phyloP scores from a whole-genome alignment of 2,797 vertebrate genomes.

The Gallinago stenura region DNA sequence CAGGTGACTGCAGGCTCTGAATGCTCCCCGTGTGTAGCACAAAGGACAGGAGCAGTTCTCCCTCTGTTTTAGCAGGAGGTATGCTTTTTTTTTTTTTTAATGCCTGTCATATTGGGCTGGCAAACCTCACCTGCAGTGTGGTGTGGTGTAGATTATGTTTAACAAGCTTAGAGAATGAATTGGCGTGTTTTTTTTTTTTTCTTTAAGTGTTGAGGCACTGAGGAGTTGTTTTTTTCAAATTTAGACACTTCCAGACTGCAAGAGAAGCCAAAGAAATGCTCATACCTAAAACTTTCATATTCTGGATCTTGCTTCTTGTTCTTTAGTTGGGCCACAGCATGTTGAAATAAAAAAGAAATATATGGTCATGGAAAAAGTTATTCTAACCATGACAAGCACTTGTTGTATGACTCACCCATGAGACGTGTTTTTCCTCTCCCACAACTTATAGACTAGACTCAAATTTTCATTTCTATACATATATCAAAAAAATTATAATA shows the following conservation, averaged over 20 bases:
- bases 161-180: not conserved
- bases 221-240: not conserved
- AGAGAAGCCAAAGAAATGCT: not conserved
- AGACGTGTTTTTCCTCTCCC: not conserved
- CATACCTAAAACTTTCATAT: rapidly evolving
- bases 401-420: not conserved
- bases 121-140: not conserved
- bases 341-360: not conserved
- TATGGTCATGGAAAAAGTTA: not conserved
- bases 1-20: not conserved
- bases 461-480: not conserved
- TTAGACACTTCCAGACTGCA: not conserved
- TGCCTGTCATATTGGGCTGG: not conserved
- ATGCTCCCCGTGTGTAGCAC: not conserved
- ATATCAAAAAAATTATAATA: not conserved
- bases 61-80: not conserved
- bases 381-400: not conserved
- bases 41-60: not conserved
- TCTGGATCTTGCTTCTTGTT: not conserved
- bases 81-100: not conserved
- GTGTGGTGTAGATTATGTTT: not conserved
- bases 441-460: not conserved
- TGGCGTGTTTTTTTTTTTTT: not conserved
- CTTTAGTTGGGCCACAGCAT: not conserved
- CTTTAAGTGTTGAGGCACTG: not conserved